Conservation (phyloP, 1,140 invertebrate species). For the Eupeodes corollae region DNA sequence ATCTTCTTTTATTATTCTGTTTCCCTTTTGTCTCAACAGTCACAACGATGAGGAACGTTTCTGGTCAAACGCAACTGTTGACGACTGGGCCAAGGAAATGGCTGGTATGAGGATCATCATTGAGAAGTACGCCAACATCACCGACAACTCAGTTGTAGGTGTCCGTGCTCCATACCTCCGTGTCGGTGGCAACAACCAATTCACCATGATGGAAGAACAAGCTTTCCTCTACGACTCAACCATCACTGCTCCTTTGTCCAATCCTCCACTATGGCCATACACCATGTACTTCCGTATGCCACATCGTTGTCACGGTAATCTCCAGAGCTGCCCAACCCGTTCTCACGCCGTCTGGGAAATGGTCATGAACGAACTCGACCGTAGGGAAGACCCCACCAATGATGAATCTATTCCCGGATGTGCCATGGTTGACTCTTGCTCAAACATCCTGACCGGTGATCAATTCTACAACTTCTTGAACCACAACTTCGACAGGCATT, state of each 20-base stretch:
- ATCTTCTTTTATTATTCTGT: constrained; percentile 6
- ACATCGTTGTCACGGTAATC: constrained; percentile 84
- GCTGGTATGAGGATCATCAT: constrained; percentile 86
- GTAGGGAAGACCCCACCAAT: constrained; percentile 80
- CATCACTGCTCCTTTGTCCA: constrained; percentile 83
- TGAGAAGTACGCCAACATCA: constrained; percentile 86
- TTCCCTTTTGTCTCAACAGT: constrained; percentile 38
- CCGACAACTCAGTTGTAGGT: constrained; percentile 88
- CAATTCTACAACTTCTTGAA: constrained; percentile 94
- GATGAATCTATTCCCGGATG: constrained; percentile 88
- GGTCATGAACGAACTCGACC: constrained; percentile 93
- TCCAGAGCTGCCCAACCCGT: constrained; percentile 84
- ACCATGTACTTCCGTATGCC: constrained; percentile 97
- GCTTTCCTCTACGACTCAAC: constrained; percentile 92
- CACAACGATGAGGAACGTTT: constrained; percentile 88
- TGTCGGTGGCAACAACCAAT: constrained; percentile 92
- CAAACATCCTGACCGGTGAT: constrained; percentile 83
- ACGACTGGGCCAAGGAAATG: constrained; percentile 95
- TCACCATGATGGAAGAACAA: constrained; percentile 96
- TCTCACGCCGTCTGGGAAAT: constrained; percentile 93
- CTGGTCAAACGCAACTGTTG: constrained; percentile 86
- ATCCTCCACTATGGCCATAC: constrained; percentile 92
- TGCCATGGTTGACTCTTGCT: constrained; percentile 93
- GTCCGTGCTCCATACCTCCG: constrained; percentile 85
- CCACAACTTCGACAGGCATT: constrained; percentile 92